These are phyloP conservation scores for Heterodera filipjevi DNA, from an alignment of 2,888 invertebrate species.

Conservation along the genomic window DNA sequence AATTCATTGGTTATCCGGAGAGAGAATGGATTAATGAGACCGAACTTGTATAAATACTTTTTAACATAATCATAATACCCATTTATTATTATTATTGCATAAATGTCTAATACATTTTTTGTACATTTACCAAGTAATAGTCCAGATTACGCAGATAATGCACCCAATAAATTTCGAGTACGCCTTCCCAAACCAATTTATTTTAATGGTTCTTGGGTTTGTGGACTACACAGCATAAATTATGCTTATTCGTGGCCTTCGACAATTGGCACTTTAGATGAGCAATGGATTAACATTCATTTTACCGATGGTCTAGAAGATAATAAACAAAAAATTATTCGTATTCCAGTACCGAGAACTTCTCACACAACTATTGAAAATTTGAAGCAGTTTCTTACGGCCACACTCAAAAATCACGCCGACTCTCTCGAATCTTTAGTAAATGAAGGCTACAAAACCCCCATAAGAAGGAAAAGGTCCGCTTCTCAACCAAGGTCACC, in stretches of 20 bases:
- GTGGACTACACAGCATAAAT: conserved; percentile 21
- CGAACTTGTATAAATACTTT: conserved; percentile 11
- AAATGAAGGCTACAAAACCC: not conserved
- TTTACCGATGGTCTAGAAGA: not conserved
- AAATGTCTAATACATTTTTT: conserved; percentile 27
- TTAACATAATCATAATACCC: not conserved
- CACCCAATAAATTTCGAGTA: conserved; percentile 23
- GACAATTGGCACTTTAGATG: conserved; percentile 9
- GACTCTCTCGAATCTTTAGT: not conserved
- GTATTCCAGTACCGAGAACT: not conserved
- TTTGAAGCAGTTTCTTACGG: not conserved
- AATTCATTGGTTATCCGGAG: conserved; percentile 20
- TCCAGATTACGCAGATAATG: conserved; percentile 16
- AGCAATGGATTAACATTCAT: conserved; percentile 15
- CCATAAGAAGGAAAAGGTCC: not conserved
- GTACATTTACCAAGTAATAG: conserved; percentile 23
- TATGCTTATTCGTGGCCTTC: conserved; percentile 19
- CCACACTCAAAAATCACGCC: not conserved
- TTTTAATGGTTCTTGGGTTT: conserved; percentile 25
- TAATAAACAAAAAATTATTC: not conserved
- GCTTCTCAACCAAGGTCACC: not conserved
- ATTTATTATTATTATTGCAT: not conserved
- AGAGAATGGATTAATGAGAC: conserved; percentile 27
- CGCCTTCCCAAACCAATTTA: conserved; percentile 18
- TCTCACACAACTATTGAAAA: not conserved